Base-by-base conservation (phyloP, 2,888 invertebrate species). In the Pseudococcus longispinus region DNA sequence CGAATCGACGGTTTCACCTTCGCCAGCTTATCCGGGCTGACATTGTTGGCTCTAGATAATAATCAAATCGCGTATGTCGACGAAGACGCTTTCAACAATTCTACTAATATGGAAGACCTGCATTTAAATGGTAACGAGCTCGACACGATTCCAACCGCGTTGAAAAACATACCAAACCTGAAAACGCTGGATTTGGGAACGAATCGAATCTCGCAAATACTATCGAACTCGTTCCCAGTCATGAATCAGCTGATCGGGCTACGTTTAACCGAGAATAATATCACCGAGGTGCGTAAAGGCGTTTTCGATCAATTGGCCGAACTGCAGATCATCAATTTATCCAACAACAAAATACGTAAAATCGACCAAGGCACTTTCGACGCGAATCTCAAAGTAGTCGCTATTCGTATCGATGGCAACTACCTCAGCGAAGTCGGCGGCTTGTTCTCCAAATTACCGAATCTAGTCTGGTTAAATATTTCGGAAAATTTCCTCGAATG, bases 181-280 rank as follows among this genome's bases (percentile, higher is more conserved):
- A 94, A 95, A 91, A 95, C 95, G 26, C 92, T 97, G 88, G 96
- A 96, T 91, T 92, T 97, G 89, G 96, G 96, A 42, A 95, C 96
- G 91, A 97, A 97, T 91, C 93, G 95, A 90, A 95, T 97, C 89
- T 93, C 94, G 85, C 93, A 93, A 89, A 93, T 97, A 89, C 94
- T 93, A 89, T 95, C 95, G 90, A 94, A 94, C 87, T 95, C 95
- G n/a, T 95, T 97, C 90, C 93, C 94, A 90, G 94, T 94, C 89
- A 93, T 97, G 93, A 93, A 93, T 89, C 95, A 95, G 90, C 93
- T 97, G 90, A 95, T 95, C 90, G 95, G 96, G 29, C 92, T 97
- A 88, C 93, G 96, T 89, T 91, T 97, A 88, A 96, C 96, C 42
- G 95, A 96, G 91, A 97, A 97, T 91, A 94, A 95, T 90, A 95